Conservation (phyloP, 2,113 vertebrate genomes). For the Actinemys pallida region DNA sequence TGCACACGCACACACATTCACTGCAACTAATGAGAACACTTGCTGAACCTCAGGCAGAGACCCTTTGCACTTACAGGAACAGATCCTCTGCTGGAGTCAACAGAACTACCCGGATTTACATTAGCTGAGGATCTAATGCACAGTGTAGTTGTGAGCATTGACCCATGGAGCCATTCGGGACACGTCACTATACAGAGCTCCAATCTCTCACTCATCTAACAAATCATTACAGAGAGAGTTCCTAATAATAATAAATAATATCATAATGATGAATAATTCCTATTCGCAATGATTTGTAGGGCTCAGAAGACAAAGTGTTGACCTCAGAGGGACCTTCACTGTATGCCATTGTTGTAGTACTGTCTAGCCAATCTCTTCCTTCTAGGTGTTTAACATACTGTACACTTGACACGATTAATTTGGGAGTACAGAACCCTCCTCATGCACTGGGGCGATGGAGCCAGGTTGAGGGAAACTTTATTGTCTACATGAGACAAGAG, state of each 20-base stretch:
- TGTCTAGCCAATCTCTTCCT: constrained; percentile 50
- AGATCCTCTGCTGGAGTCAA: not conserved
- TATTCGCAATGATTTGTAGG: constrained; percentile 36
- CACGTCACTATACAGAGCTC: not conserved
- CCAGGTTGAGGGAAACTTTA: not conserved
- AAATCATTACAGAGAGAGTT: not conserved
- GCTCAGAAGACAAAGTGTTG: constrained; percentile 34
- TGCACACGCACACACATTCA: not conserved
- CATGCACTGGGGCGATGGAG: constrained; percentile 17
- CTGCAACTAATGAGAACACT: not conserved
- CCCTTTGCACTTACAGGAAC: not conserved
- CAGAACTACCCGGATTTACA: not conserved
- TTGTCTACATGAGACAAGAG: not conserved
- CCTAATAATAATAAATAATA: constrained; percentile 2
- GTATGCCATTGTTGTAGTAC: constrained; percentile 26
- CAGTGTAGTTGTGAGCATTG: not conserved
- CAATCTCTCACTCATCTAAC: not conserved
- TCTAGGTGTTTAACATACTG: not conserved
- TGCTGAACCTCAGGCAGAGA: not conserved
- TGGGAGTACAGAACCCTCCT: constrained; percentile 31
- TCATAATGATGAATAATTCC: not conserved
- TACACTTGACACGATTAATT: constrained; percentile 35
- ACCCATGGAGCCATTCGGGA: not conserved
- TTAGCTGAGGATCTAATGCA: not conserved
- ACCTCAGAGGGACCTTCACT: constrained; percentile 48